Conservation (phyloP, 2,113 vertebrate genomes). For the Sterna hirundo region DNA sequence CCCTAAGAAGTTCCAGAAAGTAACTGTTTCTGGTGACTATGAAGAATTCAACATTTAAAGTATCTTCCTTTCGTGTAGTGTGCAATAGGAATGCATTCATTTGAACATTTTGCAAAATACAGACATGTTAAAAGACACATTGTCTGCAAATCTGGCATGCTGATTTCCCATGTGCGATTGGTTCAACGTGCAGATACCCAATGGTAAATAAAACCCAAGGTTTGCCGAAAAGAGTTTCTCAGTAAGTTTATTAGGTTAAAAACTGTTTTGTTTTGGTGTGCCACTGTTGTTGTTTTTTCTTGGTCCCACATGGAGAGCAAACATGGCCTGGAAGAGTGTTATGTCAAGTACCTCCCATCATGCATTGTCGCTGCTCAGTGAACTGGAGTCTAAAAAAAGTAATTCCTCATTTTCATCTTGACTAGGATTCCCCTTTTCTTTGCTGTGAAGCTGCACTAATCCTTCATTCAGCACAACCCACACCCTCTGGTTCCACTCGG, state of each 20-base stretch:
- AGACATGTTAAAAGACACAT: not conserved
- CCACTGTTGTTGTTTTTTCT: conserved; percentile 74
- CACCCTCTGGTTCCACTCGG: conserved; percentile 77
- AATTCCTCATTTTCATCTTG: conserved; percentile 94
- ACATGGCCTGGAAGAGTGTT: conserved; percentile 95
- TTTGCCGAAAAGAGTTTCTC: conserved; percentile 53
- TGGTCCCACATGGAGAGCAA: conserved; percentile 82
- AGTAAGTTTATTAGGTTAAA: conserved; percentile 80
- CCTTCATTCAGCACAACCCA: conserved; percentile 81
- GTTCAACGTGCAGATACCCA: not conserved
- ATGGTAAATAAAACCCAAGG: conserved; percentile 13
- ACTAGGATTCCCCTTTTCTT: conserved; percentile 85
- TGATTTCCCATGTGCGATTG: conserved; percentile 1
- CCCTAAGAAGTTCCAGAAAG: not conserved
- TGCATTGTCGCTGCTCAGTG: conserved; percentile 91
- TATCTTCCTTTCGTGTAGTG: not conserved
- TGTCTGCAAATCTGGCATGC: not conserved
- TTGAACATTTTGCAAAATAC: not conserved
- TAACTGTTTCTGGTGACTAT: not conserved
- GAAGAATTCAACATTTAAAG: not conserved
- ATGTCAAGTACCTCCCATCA: conserved; percentile 98
- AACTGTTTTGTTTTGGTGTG: conserved; percentile 80
- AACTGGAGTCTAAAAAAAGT: conserved; percentile 90
- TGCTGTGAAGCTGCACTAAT: conserved; percentile 84
- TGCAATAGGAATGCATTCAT: not conserved